Evolutionary conservation across 2,113 vertebrate species (phyloP), one percentile per base, ranked within the genome.

Genomic region (Aldabrachelys gigantea): DNA sequence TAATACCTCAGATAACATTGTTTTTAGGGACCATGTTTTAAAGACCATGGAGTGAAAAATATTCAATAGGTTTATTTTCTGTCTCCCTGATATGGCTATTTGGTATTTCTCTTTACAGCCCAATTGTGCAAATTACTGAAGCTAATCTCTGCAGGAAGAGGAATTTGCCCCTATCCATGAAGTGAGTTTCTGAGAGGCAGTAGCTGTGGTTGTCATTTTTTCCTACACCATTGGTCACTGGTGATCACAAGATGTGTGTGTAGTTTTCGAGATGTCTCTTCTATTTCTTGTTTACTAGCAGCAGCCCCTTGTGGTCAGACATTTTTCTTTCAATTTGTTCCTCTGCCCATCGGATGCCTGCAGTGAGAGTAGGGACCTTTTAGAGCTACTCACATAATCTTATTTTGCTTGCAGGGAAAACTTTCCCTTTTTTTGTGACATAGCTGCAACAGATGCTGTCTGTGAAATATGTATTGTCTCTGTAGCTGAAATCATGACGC

Each of bases 71-170:
- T 85, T 47, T 82, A 41, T 83, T 88, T 84, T 84, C 62, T 54
- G 38, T 0, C 0, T 41, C n/a, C 14, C 24, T 49, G 84, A 29
- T 49, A 80, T 0, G 0, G 59, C 31, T 38, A 83, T 87, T 1
- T 80, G 25, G 47, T 56, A 80, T 78, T 79, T 65, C 84, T 53
- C 27, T 4, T 54, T 38, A 52, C 16, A 56, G 82, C 31, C 44
- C 25, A 83, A 4, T 27, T n/a, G 13, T 54, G 35, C 62, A n/a
- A n/a, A n/a, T 69, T 69, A 69, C 62, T 69, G 35, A 69, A 65
- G 59, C 29, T 65, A 31, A 69, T 69, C 62, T 69, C 62, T 69
- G 14, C 62, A 69, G 29, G n/a, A n/a, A 69, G 35, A 17, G 62
- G 31, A 69, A 69, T n/a, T 69, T 69, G 17, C 35, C 16, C 14